A percentile compares a stretch with the other conserved stretches of the same genome.
Conservation (phyloP, 2,888 invertebrate species). For the Lottia scabra region DNA sequence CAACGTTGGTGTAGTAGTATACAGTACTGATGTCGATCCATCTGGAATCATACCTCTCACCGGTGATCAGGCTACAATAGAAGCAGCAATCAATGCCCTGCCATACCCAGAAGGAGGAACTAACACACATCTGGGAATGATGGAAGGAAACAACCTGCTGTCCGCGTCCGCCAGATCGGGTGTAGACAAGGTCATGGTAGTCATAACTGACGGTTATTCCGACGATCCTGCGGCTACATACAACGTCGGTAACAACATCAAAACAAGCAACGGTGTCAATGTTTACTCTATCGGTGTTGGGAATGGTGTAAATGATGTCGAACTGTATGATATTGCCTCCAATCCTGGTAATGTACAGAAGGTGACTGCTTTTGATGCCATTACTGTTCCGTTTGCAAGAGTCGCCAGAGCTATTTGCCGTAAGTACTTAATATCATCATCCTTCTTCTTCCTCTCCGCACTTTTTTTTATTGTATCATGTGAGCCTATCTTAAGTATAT, state of each 20-base stretch:
- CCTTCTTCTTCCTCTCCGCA: too few species aligned
- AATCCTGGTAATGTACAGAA: too few species aligned
- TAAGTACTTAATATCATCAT: too few species aligned
- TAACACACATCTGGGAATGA: neutral
- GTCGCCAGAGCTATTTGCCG: too few species aligned
- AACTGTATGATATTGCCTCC: too few species aligned
- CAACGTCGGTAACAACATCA: neutral
- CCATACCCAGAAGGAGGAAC: neutral
- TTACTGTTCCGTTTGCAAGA: too few species aligned
- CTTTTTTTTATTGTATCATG: too few species aligned
- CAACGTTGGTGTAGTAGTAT: too few species aligned
- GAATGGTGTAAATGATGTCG: too few species aligned
- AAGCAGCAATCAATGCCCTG: neutral
- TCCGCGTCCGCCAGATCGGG: neutral
- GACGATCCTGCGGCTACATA: neutral
- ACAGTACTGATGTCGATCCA: too few species aligned
- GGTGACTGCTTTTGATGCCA: too few species aligned
- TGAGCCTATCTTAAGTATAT: too few species aligned
- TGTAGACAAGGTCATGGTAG: neutral
- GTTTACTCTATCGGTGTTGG: neutral
- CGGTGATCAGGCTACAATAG: neutral
- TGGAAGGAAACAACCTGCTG: neutral
- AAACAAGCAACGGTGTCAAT: neutral
- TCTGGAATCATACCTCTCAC: neutral
- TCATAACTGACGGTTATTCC: neutral